phyloP scores from a whole-genome alignment of 1,140 invertebrate species.

The Leptinotarsa lineolata region DNA sequence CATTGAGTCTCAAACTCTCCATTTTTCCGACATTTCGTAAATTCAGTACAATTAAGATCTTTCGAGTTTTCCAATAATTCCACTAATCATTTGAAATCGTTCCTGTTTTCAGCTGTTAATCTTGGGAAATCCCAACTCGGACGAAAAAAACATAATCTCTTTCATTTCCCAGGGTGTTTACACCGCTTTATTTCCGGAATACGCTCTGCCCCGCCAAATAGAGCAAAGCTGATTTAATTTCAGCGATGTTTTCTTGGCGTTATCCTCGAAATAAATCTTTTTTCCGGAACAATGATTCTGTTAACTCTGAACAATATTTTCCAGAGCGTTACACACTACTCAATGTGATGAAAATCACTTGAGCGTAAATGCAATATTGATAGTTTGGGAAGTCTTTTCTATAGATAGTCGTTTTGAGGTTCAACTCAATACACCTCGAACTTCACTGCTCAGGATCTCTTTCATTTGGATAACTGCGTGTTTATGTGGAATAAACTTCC shows the following conservation, averaged over 20 bases:
- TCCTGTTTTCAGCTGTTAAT: too few relatives aligned
- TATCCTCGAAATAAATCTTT: not conserved
- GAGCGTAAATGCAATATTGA: not conserved
- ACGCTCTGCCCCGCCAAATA: not conserved
- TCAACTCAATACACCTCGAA: too few relatives aligned
- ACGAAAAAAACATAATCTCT: not conserved
- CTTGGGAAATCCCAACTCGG: not conserved
- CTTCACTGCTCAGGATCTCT: too few relatives aligned
- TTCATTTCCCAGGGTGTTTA: not conserved
- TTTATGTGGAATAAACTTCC: too few relatives aligned
- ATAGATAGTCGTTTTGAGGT: too few relatives aligned
- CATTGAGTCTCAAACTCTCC: too few relatives aligned
- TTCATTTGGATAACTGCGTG: too few relatives aligned
- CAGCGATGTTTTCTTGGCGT: not conserved
- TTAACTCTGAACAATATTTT: not conserved
- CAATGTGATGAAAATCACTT: not conserved
- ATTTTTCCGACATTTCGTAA: too few relatives aligned
- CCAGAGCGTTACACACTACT: not conserved
- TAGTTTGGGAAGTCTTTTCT: not conserved
- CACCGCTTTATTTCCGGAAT: not conserved
- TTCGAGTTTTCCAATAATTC: too few relatives aligned
- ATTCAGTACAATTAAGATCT: too few relatives aligned
- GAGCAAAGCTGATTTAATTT: not conserved
- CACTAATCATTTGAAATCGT: too few relatives aligned
- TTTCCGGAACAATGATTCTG: not conserved